Conservation (phyloP, 2,113 vertebrate genomes). For the Litocranius walleri region DNA sequence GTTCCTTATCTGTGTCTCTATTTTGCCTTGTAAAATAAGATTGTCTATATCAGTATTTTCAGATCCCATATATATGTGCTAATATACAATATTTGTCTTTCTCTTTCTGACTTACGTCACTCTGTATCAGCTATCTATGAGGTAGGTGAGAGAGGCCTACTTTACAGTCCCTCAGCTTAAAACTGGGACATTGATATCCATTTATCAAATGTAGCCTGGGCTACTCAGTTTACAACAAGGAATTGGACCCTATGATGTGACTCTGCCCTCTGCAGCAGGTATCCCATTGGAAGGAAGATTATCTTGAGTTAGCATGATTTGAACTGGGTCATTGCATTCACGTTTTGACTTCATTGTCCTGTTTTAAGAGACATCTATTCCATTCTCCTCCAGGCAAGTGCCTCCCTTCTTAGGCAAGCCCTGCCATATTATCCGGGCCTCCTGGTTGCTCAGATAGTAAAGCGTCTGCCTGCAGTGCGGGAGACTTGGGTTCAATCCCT, state of each 20-base stretch:
- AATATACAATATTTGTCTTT: neutral
- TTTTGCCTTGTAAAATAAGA: neutral
- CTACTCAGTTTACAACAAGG: neutral
- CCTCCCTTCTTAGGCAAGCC: neutral
- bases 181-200: neutral
- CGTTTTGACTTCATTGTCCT: neutral
- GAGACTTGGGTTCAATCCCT: too few relatives aligned
- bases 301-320: neutral
- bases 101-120: neutral
- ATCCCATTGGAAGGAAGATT: neutral
- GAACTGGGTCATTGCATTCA: neutral
- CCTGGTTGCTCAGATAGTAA: too few relatives aligned
- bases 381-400: neutral
- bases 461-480: too few relatives aligned
- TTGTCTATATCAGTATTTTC: neutral
- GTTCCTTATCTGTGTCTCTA: neutral
- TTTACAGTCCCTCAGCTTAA: neutral
- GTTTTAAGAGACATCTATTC: neutral
- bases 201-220: rapidly evolving
- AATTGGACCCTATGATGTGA: rapidly evolving
- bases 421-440: neutral
- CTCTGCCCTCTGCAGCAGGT: rapidly evolving
- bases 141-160: neutral
- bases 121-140: neutral
- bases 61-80: rapidly evolving